phyloP scores from a whole-genome alignment of 2,113 vertebrate genomes.

The Falcunculus frontatus region DNA sequence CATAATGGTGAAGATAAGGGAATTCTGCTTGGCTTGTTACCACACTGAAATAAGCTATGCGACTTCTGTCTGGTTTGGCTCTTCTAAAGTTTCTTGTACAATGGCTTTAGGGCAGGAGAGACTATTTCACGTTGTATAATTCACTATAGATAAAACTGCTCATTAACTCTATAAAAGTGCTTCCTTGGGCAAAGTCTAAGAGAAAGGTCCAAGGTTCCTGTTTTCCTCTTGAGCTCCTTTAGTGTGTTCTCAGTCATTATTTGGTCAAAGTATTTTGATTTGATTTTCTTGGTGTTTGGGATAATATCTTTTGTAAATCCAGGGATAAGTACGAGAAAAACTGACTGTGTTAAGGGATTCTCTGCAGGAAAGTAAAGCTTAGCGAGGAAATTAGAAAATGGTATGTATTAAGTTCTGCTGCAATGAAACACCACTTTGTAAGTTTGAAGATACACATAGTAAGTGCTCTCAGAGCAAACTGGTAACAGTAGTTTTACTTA shows the following conservation, averaged over 20 bases:
- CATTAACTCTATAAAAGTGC: conserved; percentile 10
- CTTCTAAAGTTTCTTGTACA: not conserved
- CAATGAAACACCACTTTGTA: not conserved
- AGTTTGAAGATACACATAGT: not conserved
- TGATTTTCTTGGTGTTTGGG: not conserved
- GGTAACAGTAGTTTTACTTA: not conserved
- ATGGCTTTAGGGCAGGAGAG: conserved; percentile 1
- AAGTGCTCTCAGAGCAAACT: not conserved
- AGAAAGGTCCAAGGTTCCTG: not conserved
- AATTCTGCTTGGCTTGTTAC: conserved; percentile 30
- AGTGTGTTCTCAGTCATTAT: not conserved
- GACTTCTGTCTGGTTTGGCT: not conserved
- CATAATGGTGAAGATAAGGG: not conserved
- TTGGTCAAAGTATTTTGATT: conserved; percentile 17
- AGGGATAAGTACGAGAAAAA: not conserved
- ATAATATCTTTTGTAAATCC: conserved; percentile 4
- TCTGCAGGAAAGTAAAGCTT: not conserved
- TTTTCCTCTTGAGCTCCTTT: conserved; percentile 5
- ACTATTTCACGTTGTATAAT: not conserved
- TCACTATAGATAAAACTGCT: conserved; percentile 9
- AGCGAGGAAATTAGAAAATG: not conserved
- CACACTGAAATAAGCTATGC: not conserved
- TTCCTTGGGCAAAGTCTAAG: conserved; percentile 6
- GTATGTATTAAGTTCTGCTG: not conserved
- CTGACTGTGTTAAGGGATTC: not conserved